These are phyloP conservation scores for Clavelina lepadiformis DNA, from an alignment of 23 tunicate species.

Conservation along the genomic window DNA sequence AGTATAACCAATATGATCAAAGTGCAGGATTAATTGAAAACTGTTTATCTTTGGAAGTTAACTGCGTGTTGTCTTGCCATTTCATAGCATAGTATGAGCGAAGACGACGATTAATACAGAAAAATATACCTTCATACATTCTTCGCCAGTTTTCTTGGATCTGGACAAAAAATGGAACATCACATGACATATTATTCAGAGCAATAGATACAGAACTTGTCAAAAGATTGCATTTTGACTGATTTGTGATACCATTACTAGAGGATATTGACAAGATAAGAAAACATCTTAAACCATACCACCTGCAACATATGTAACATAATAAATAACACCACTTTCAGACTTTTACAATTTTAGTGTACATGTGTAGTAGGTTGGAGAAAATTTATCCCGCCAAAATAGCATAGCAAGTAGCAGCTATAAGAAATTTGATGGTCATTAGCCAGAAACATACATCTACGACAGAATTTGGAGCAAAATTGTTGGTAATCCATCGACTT, in stretches of 20 bases:
- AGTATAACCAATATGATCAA: too few species aligned
- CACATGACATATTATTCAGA: slow-evolving; percentile 69
- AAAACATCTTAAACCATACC: slow-evolving; percentile 82
- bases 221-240: slow-evolving; percentile 69
- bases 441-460: too few species aligned
- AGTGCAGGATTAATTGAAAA: background rate
- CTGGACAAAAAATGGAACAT: slow-evolving; percentile 93
- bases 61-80: background rate
- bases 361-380: too few species aligned
- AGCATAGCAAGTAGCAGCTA: too few species aligned
- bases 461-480: too few species aligned
- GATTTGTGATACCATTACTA: slow-evolving; percentile 33
- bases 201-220: slow-evolving; percentile 69
- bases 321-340: too few species aligned
- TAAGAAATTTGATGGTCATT: too few species aligned
- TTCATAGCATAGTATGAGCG: background rate
- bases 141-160: slow-evolving; percentile 75
- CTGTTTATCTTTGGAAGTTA: background rate
- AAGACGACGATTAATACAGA: background rate
- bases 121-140: slow-evolving; percentile 60
- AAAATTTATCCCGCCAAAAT: too few species aligned
- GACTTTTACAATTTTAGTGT: too few species aligned
- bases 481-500: too few species aligned
- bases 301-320: slow-evolving; percentile 33
- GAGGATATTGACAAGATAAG: slow-evolving; percentile 36